These are phyloP conservation scores for Vidua macroura DNA, from an alignment of 2,113 vertebrate genomes.

Conservation along the genomic window DNA sequence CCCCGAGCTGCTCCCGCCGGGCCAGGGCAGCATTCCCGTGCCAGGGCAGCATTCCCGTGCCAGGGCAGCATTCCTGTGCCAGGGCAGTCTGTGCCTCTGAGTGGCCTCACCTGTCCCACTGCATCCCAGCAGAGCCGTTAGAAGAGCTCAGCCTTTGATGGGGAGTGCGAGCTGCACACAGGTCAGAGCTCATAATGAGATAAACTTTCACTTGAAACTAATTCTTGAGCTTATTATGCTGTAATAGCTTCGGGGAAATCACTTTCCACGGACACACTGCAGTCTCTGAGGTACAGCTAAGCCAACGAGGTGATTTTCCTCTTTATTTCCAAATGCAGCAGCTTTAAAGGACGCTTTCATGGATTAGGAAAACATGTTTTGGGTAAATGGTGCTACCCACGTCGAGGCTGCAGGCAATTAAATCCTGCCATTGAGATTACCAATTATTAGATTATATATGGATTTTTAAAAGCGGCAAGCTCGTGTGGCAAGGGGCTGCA, in stretches of 20 bases:
- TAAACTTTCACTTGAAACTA: constrained; percentile 54
- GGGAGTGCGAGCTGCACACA: constrained; percentile 23
- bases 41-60: neutral
- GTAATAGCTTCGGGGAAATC: constrained; percentile 32
- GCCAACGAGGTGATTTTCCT: constrained; percentile 49
- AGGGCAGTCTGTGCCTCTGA: neutral
- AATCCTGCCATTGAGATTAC: constrained; percentile 55
- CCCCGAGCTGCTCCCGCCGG: neutral
- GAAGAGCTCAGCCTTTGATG: constrained; percentile 40
- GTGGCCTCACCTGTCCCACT: neutral
- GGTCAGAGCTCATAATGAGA: constrained; percentile 52
- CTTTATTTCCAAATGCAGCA: constrained; percentile 3
- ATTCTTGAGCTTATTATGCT: constrained; percentile 51
- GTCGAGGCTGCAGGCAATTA: constrained; percentile 52
- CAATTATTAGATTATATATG: constrained; percentile 62
- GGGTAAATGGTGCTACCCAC: constrained; percentile 26
- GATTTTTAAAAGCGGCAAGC: constrained; percentile 24
- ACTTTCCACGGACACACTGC: neutral
- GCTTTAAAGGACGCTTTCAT: constrained; percentile 9
- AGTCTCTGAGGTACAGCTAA: neutral
- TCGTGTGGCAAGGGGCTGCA: constrained; percentile 3
- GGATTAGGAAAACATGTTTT: constrained; percentile 63
- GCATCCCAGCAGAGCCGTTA: neutral
- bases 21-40: neutral
- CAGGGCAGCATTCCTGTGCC: neutral